Conservation (phyloP, 2,888 invertebrate genomes). For the Leptopilina myrica region DNA sequence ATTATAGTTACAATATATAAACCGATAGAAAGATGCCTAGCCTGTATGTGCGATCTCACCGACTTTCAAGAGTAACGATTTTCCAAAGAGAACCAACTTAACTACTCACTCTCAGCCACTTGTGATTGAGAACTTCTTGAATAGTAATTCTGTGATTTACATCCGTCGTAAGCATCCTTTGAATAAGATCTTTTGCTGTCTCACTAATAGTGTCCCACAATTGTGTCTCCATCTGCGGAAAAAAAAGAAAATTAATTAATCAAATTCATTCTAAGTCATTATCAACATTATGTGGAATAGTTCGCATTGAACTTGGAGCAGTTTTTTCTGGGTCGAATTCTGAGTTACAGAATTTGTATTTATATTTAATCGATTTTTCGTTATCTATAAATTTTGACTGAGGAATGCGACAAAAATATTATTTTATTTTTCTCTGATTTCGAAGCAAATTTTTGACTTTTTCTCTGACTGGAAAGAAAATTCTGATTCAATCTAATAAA, state of each 20-base stretch:
- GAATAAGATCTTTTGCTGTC: slow-evolving; percentile 95
- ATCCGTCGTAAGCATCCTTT: slow-evolving; percentile 94
- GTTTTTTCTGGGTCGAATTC: background rate
- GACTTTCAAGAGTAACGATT: slow-evolving; percentile 14
- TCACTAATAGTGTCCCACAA: slow-evolving; percentile 96
- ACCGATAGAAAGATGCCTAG: slow-evolving; percentile 26
- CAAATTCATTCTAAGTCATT: background rate
- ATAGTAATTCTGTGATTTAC: slow-evolving; percentile 95
- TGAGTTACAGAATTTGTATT: too few relatives aligned
- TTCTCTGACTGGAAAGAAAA: too few relatives aligned
- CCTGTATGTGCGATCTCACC: slow-evolving; percentile 15
- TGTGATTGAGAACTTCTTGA: slow-evolving; percentile 96
- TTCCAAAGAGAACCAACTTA: slow-evolving; percentile 10
- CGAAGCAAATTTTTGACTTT: too few relatives aligned
- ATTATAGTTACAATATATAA: slow-evolving; percentile 30
- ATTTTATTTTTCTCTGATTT: too few relatives aligned
- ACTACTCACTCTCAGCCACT: slow-evolving; percentile 93
- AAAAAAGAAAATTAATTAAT: slow-evolving; percentile 3
- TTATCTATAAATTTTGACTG: too few relatives aligned
- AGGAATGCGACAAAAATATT: too few relatives aligned
- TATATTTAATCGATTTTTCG: too few relatives aligned
- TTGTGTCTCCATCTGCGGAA: slow-evolving; percentile 87
- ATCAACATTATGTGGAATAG: too few relatives aligned
- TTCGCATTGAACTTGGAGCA: too few relatives aligned
- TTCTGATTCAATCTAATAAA: too few relatives aligned